phyloP scores from a whole-genome alignment of 1,140 invertebrate genomes.

The Sycobia sp. region DNA sequence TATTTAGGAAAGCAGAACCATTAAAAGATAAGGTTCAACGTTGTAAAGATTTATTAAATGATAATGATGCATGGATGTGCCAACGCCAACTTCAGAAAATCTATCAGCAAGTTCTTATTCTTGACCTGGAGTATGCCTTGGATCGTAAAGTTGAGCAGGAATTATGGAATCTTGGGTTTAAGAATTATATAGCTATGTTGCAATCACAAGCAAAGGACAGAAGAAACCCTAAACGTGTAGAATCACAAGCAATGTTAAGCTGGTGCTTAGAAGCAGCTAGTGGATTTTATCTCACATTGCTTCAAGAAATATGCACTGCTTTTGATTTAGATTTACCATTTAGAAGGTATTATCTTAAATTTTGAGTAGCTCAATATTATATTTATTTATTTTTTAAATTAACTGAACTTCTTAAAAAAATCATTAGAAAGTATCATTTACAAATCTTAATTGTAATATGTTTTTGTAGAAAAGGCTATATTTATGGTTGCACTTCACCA shows the following conservation, averaged over 20 bases:
- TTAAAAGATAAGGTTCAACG: slow-evolving; percentile 71
- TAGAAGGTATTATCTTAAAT: slow-evolving; percentile 60
- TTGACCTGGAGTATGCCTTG: slow-evolving; percentile 85
- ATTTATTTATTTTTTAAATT: not conserved
- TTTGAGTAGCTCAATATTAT: not conserved
- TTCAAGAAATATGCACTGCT: slow-evolving; percentile 81
- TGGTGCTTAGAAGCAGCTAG: slow-evolving; percentile 82
- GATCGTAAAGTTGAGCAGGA: slow-evolving; percentile 89
- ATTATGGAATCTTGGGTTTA: slow-evolving; percentile 87
- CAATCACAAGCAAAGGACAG: slow-evolving; percentile 78
- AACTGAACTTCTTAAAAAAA: no score
- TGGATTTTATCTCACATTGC: slow-evolving; percentile 81
- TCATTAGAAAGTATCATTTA: not conserved
- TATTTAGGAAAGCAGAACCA: slow-evolving; percentile 70
- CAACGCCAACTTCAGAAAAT: slow-evolving; percentile 74
- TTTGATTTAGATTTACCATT: slow-evolving; percentile 83
- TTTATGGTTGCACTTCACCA: slow-evolving; percentile 58
- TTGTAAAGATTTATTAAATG: slow-evolving; percentile 68
- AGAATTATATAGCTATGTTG: slow-evolving; percentile 81
- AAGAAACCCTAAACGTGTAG: slow-evolving; percentile 75
- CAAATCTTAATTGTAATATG: slow-evolving; percentile 4
- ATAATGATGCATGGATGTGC: slow-evolving; percentile 67
- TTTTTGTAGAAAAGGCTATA: slow-evolving; percentile 52
- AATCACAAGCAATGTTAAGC: slow-evolving; percentile 75
- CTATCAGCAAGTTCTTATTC: slow-evolving; percentile 79